Conservation (phyloP, 1,140 invertebrate genomes). For the Hormaphis cornu region DNA sequence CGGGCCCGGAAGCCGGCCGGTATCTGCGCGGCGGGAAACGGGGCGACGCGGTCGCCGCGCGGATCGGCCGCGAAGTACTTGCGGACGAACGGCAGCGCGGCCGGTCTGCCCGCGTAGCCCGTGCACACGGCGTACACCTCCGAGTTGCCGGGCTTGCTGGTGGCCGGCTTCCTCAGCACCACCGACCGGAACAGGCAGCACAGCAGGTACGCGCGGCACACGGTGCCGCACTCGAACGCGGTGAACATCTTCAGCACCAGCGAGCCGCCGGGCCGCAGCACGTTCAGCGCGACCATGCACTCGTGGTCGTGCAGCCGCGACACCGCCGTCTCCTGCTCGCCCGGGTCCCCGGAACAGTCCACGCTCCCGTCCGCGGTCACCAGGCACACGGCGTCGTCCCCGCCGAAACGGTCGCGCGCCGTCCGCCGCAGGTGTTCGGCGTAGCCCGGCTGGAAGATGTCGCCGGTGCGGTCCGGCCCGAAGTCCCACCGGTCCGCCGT, state of each 20-base stretch:
- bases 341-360: conserved; percentile 71
- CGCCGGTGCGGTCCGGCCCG: conserved; percentile 71
- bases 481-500: conserved; percentile 76
- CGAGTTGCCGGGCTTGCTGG: conserved; percentile 88
- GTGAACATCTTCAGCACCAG: conserved; percentile 92
- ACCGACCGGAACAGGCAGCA: conserved; percentile 63
- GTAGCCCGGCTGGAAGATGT: conserved; percentile 52
- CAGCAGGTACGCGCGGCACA: conserved; percentile 72
- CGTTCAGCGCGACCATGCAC: conserved; percentile 59
- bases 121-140: conserved; percentile 80
- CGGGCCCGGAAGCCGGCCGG: not conserved
- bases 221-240: conserved; percentile 69
- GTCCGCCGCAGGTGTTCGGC: not conserved
- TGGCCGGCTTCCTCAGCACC: conserved; percentile 73
- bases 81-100: not conserved
- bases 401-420: conserved; percentile 36
- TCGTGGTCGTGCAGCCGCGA: conserved; percentile 73
- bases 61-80: not conserved
- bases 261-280: conserved; percentile 61
- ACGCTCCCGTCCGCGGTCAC: conserved; percentile 91
- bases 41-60: not conserved
- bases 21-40: not conserved
- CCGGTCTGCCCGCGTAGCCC: conserved; percentile 46
- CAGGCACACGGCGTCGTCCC: conserved; percentile 43
- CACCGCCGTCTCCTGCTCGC: conserved; percentile 73